A percentile compares a stretch with the other conserved stretches of the same genome.
Conservation (phyloP, 2,888 invertebrate genomes). For the Slavum lentiscoides region DNA sequence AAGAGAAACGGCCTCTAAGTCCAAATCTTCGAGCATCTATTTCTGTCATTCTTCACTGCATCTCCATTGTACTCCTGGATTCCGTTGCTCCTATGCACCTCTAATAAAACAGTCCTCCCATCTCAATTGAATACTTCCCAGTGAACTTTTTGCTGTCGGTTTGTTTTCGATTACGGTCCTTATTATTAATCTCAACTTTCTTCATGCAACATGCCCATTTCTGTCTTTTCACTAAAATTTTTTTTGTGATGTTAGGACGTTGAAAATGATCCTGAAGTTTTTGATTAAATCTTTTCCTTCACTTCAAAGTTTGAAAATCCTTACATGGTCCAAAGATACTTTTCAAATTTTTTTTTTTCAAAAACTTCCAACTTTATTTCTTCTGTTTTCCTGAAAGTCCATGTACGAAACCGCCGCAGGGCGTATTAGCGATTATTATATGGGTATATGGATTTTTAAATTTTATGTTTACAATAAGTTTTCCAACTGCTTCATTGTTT, state of each 20-base stretch:
- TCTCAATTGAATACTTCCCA: not conserved
- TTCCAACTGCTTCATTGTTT: no score
- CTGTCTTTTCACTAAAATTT: not conserved
- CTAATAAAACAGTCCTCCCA: not conserved
- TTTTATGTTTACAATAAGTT: no score
- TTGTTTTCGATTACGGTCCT: constrained; percentile 3
- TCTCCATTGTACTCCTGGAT: not conserved
- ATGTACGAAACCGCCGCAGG: no score
- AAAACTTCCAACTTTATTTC: no score
- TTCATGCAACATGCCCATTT: not conserved
- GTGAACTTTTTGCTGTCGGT: not conserved
- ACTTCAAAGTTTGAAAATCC: not conserved
- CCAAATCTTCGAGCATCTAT: not conserved
- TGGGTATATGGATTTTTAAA: no score
- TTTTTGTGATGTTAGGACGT: not conserved
- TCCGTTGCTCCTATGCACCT: not conserved
- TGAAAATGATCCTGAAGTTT: not conserved
- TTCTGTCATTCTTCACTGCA: not conserved
- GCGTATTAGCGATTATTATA: no score
- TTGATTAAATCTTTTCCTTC: not conserved
- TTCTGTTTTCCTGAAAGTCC: no score
- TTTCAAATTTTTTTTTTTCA: no score
- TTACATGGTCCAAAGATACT: no score
- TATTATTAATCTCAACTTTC: not conserved
- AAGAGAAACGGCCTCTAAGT: not conserved